These are phyloP conservation scores for Dallia pectoralis DNA, from an alignment of 2,797 vertebrate species.

Conservation along the genomic window DNA sequence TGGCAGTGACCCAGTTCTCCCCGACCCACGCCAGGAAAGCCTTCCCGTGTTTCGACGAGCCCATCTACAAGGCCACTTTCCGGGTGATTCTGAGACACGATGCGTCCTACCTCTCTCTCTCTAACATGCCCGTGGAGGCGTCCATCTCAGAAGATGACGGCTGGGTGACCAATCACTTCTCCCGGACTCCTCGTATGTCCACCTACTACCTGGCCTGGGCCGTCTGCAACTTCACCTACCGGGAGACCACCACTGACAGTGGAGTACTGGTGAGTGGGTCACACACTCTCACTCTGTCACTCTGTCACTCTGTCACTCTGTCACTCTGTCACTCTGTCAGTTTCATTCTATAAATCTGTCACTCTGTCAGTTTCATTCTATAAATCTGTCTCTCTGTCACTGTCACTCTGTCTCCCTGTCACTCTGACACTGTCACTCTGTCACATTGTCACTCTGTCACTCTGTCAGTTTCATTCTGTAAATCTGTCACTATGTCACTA, in stretches of 20 bases:
- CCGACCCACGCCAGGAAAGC: constrained; percentile 87
- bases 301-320: too few relatives aligned
- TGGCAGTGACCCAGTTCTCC: constrained; percentile 85
- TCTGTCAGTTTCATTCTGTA: too few relatives aligned
- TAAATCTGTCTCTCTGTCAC: too few relatives aligned
- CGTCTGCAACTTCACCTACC: constrained; percentile 86
- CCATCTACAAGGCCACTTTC: constrained; percentile 88
- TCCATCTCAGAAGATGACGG: constrained; percentile 83
- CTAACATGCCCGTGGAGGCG: constrained; percentile 86
- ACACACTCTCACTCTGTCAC: neutral
- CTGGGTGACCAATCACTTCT: constrained; percentile 86
- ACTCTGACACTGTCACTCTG: too few relatives aligned
- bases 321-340: neutral
- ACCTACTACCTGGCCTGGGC: constrained; percentile 89
- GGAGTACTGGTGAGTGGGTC: constrained; percentile 80
- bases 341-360: too few relatives aligned
- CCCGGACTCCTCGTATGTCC: constrained; percentile 86
- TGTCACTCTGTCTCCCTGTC: too few relatives aligned
- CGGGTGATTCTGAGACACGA: constrained; percentile 85
- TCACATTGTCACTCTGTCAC: too few relatives aligned
- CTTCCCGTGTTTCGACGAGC: constrained; percentile 87
- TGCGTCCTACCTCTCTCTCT: constrained; percentile 82
- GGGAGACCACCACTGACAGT: constrained; percentile 78
- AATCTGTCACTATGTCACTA: too few relatives aligned
- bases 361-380: too few relatives aligned